Evolutionary conservation across 2,113 vertebrate genomes (phyloP).

Genomic region (Crypturellus undulatus): DNA sequence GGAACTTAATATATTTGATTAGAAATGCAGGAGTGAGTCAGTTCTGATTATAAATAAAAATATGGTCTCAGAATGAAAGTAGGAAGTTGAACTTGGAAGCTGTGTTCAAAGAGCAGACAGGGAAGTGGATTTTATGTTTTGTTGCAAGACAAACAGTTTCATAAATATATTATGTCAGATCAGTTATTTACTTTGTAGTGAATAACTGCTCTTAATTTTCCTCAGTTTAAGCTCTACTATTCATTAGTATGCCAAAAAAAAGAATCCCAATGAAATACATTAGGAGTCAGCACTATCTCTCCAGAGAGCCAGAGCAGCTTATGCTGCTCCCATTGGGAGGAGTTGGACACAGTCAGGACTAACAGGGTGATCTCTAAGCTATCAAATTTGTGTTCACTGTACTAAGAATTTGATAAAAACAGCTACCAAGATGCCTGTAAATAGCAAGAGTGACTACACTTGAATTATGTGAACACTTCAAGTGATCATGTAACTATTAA

Average conservation of each 20-base stretch:
- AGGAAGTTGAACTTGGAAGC: conserved; percentile 20
- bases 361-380: background rate
- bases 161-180: background rate
- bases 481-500: background rate
- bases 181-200: background rate
- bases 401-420: background rate
- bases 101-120: background rate
- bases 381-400: conserved; percentile 17
- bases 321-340: background rate
- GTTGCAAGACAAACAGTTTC: background rate
- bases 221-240: background rate
- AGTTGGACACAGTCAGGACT: background rate
- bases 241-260: background rate
- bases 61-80: background rate
- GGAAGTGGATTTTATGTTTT: background rate
- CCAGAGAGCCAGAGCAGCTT: background rate
- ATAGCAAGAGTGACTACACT: background rate
- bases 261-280: background rate
- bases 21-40: background rate
- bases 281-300: background rate
- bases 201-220: background rate
- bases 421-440: background rate
- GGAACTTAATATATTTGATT: background rate
- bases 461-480: background rate
- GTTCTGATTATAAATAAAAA: background rate